phyloP scores from a whole-genome alignment of 2,888 invertebrate genomes.

The Stramonita haemastoma region DNA sequence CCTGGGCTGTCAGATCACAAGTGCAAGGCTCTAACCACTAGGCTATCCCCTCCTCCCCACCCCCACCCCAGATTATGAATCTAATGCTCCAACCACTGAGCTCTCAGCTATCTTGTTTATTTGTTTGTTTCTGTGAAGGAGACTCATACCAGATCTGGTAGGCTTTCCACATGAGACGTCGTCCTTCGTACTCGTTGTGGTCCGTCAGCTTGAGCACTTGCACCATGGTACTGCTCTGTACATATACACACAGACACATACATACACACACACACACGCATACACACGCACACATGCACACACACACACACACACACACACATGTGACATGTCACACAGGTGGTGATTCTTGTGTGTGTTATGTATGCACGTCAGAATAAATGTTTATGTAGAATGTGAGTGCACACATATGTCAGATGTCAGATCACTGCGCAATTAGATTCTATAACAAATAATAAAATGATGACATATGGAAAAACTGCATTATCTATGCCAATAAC shows the following conservation, averaged over 20 bases:
- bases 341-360: no score
- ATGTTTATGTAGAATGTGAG: background rate
- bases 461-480: no score
- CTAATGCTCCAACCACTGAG: no score
- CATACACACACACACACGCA: background rate
- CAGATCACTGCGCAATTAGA: background rate
- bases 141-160: slow-evolving; percentile 44
- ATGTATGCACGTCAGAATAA: background rate
- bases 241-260: background rate
- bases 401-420: background rate
- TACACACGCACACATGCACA: slow-evolving; percentile 2
- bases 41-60: no score
- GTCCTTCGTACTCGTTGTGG: slow-evolving; percentile 41
- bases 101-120: no score
- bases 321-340: background rate
- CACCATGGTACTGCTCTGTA: slow-evolving; percentile 54
- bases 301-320: background rate
- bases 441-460: no score
- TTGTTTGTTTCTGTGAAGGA: no score
- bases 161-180: slow-evolving; percentile 50
- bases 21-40: no score
- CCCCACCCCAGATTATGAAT: no score
- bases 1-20: no score
- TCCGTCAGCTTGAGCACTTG: slow-evolving; percentile 52
- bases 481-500: no score